phyloP scores from a whole-genome alignment of 2,888 invertebrate genomes.

The Hirtodrosophila alboralis region DNA sequence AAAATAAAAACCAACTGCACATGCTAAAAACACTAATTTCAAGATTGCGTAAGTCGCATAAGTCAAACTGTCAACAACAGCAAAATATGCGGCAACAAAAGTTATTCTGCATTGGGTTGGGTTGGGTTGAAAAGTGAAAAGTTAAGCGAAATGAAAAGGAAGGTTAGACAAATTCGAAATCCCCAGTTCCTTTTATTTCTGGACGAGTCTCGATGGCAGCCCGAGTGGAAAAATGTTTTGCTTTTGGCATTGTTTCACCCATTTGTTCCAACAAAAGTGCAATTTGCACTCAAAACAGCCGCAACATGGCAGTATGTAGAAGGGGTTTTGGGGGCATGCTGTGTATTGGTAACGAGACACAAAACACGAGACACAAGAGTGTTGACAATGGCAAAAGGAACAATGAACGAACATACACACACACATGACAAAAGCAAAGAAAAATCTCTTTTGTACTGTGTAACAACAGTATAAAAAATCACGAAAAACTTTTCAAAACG shows the following conservation, averaged over 20 bases:
- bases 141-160: conserved; percentile 66
- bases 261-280: conserved; percentile 79
- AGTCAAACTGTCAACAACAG: conserved; percentile 76
- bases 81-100: conserved; percentile 35
- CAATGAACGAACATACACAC: conserved; percentile 14
- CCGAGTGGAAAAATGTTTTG: conserved; percentile 63
- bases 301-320: conserved; percentile 27
- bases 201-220: neutral
- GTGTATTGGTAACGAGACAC: conserved; percentile 50
- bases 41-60: conserved; percentile 61
- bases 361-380: conserved; percentile 44
- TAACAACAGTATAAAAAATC: conserved; percentile 65
- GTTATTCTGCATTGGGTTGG: conserved; percentile 29
- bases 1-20: conserved; percentile 6
- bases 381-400: conserved; percentile 8
- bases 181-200: conserved; percentile 11
- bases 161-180: conserved; percentile 60
- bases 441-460: conserved; percentile 71
- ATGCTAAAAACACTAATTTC: conserved; percentile 49
- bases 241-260: conserved; percentile 71
- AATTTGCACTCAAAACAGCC: conserved; percentile 77
- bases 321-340: neutral
- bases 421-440: conserved; percentile 63
- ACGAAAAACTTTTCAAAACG: conserved; percentile 64
- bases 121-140: conserved; percentile 65